phyloP scores from a whole-genome alignment of 2,797 vertebrate genomes.

The Siniperca obscura region DNA sequence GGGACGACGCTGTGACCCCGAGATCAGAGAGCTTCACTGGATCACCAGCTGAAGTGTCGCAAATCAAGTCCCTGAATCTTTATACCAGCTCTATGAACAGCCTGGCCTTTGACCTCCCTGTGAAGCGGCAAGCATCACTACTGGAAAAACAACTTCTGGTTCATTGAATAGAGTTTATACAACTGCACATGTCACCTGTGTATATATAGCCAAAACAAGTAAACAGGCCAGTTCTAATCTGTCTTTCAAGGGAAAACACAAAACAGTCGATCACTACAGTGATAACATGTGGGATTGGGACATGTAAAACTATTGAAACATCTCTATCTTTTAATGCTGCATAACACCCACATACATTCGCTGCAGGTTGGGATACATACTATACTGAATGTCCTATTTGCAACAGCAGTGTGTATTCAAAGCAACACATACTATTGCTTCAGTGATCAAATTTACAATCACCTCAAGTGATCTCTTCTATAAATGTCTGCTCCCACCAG shows the following conservation, averaged over 20 bases:
- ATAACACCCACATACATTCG: neutral
- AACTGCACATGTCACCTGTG: neutral
- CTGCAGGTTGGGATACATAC: neutral
- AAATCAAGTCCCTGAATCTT: neutral
- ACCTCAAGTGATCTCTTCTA: neutral
- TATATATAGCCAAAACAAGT: neutral
- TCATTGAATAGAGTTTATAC: neutral
- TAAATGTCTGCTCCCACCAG: neutral
- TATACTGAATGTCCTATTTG: neutral
- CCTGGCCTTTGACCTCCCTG: neutral
- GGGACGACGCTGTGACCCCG: neutral
- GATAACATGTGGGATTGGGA: neutral
- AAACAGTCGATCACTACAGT: neutral
- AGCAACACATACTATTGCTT: neutral
- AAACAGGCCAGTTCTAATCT: neutral
- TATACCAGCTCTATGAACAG: neutral
- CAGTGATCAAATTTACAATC: neutral
- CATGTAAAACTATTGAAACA: neutral
- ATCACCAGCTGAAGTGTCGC: neutral
- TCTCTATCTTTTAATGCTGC: neutral
- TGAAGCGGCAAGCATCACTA: neutral
- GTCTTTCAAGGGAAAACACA: neutral
- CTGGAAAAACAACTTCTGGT: neutral
- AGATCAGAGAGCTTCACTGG: too few species aligned
- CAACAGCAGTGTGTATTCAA: neutral